phyloP scores from a whole-genome alignment of 2,113 vertebrate species.

The Chrysemys picta region DNA sequence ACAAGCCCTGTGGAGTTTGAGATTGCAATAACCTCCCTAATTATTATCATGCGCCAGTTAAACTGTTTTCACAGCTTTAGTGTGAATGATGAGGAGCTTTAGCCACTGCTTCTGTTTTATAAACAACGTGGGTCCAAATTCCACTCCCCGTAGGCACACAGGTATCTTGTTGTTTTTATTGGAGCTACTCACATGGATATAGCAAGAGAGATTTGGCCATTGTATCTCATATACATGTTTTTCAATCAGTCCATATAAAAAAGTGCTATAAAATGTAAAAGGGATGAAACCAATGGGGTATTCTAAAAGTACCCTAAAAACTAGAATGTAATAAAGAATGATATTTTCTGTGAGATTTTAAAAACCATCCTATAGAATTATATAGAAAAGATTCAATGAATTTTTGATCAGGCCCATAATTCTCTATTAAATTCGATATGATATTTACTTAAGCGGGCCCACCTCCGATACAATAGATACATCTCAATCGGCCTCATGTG shows the following conservation, averaged over 20 bases:
- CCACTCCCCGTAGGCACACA: background rate
- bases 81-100: background rate
- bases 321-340: background rate
- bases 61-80: background rate
- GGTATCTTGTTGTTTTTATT: background rate
- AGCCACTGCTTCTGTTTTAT: background rate
- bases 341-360: background rate
- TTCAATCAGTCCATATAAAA: background rate
- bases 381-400: background rate
- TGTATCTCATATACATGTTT: background rate
- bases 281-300: background rate
- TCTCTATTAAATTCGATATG: background rate
- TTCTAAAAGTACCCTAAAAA: background rate
- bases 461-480: background rate
- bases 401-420: background rate
- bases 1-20: background rate
- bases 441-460: background rate
- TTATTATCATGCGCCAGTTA: background rate
- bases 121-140: background rate
- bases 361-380: background rate
- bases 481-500: background rate
- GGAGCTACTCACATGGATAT: background rate
- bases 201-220: background rate
- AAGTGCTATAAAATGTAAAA: background rate
- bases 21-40: background rate